Evolutionary conservation across 2,888 invertebrate species (phyloP).

Genomic region (Rhamphomyia laevipes): DNA sequence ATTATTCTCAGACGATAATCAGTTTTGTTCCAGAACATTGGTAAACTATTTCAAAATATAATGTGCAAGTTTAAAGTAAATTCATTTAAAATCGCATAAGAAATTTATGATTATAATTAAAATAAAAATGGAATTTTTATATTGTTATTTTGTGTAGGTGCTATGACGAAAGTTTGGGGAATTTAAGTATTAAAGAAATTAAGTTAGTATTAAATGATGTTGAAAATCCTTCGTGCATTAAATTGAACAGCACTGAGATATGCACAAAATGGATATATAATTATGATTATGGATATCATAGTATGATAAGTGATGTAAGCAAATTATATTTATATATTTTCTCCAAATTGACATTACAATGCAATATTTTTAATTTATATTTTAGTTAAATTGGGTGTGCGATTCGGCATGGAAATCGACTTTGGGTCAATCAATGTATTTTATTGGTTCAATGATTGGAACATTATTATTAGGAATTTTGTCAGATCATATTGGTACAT

Average conservation of each 20-base stretch:
- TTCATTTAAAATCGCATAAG: too few relatives aligned
- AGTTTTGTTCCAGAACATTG: slow-evolving; percentile 42
- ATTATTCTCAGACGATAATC: slow-evolving; percentile 48
- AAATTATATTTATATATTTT: background rate
- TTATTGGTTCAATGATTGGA: slow-evolving; percentile 47
- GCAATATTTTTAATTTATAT: slow-evolving; percentile 12
- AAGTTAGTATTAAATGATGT: slow-evolving; percentile 7
- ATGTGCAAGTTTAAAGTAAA: too few relatives aligned
- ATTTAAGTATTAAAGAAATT: slow-evolving; percentile 12
- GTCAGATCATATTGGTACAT: slow-evolving; percentile 41
- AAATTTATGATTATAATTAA: too few relatives aligned
- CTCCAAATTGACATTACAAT: background rate
- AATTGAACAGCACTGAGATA: background rate
- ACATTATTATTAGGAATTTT: slow-evolving; percentile 43
- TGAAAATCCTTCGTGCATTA: slow-evolving; percentile 11
- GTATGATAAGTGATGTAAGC: slow-evolving; percentile 47
- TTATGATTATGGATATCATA: slow-evolving; percentile 42
- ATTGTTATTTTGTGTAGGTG: too few relatives aligned
- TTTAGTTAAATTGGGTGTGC: slow-evolving; percentile 43
- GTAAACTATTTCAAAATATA: slow-evolving; percentile 21
- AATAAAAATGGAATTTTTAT: too few relatives aligned
- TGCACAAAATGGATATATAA: slow-evolving; percentile 45
- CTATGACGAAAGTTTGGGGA: slow-evolving; percentile 8
- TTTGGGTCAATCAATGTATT: slow-evolving; percentile 49
- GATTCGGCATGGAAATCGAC: slow-evolving; percentile 45